Evolutionary conservation across 2,888 invertebrate genomes (phyloP), one percentile per base, ranked within the genome.

Genomic region (Netelia virgata): DNA sequence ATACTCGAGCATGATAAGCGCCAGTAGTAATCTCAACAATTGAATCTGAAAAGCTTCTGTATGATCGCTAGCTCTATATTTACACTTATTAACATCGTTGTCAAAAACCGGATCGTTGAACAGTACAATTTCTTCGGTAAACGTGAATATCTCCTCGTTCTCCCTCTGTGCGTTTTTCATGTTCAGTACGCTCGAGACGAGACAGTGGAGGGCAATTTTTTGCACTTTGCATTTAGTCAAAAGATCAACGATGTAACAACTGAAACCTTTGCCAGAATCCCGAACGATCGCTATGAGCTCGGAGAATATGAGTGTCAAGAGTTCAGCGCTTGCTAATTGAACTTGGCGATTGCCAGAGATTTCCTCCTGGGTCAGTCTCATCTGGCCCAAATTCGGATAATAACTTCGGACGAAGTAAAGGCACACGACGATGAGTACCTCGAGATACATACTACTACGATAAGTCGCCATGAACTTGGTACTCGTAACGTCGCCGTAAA

Each of bases 341-440:
- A 97, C 96, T 91, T 94, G 95, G 84, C 97, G 95, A 93, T 98
- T 98, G 74, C 96, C 97, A 1, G 95, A 94, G 43, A 97, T 95
- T 91, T 97, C 97, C 53, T 96, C 96, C 61, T 95, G 94, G 0
- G 95, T 95, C 0, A 97, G 94, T 87, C 95, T 94, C 89, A 95
- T 94, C 90, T 96, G 96, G 85, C 96, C 96, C 57, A 96, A 94
- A 92, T 96, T 96, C 11, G 96, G 96, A 93, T 97, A 97, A 92
- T 96, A 97, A 78, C 97, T 97, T 66, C 98, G 95, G 0, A 97
- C 95, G 92, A 96, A 98, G 93, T 97, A 97, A 78, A 98, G 94
- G 90, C 97, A 97, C 59, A 97, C 94, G 1, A 96, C 95, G 82
- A 96, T 95, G 47, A 98, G 94, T 11, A 97, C 96, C 93, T 98